phyloP scores from a whole-genome alignment of 2,888 invertebrate genomes.

The Clusia tigrina region DNA sequence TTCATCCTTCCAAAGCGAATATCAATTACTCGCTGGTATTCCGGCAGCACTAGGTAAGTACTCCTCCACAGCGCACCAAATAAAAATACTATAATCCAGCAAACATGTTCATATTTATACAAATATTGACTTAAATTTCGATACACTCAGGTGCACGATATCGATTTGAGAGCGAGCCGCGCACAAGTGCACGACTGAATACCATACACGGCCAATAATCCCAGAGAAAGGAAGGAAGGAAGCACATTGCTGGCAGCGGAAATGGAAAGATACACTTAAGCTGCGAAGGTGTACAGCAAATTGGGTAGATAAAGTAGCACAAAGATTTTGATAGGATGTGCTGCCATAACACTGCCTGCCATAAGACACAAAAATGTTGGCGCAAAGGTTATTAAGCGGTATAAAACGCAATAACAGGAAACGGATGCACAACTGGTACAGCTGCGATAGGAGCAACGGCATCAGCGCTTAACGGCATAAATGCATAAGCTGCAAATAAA shows the following conservation, averaged over 20 bases:
- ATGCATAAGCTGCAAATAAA: neutral
- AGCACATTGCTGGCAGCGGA: neutral
- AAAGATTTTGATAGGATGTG: neutral
- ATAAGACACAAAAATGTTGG: neutral
- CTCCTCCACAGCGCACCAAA: neutral
- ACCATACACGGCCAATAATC: constrained; percentile 1
- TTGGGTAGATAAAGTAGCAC: neutral
- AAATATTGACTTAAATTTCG: constrained; percentile 2
- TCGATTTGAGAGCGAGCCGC: neutral
- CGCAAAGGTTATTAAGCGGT: neutral
- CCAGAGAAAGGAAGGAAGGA: neutral
- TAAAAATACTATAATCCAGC: neutral
- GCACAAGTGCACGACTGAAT: neutral
- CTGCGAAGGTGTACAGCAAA: neutral
- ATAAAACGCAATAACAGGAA: constrained; percentile 4
- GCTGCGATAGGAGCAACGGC: neutral
- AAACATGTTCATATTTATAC: neutral
- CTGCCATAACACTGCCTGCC: neutral
- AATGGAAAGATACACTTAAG: neutral
- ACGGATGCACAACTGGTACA: neutral
- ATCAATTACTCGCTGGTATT: neutral
- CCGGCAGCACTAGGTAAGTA: neutral
- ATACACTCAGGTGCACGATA: constrained; percentile 5
- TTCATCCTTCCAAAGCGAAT: too few species aligned
- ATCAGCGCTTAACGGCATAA: neutral